Evolutionary conservation across 2,888 invertebrate species (phyloP).

Genomic region (Eremobia ochroleuca): DNA sequence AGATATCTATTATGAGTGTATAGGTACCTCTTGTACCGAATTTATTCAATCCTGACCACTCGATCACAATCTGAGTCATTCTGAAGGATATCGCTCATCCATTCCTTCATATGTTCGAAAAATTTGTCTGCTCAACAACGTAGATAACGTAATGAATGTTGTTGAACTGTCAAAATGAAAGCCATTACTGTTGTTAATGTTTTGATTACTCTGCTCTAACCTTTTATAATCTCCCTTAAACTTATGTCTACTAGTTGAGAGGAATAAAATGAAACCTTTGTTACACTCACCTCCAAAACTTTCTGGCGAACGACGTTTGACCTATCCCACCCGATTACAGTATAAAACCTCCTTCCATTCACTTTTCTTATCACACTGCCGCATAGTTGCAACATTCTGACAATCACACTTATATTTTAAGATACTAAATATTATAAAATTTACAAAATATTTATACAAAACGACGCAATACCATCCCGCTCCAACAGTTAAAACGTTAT

Average conservation of each 20-base stretch:
- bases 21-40: not conserved
- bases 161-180: not conserved
- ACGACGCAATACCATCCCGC: constrained; percentile 53
- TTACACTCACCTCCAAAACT: constrained; percentile 50
- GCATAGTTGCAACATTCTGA: constrained; percentile 79
- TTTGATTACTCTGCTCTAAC: not conserved
- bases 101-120: too few relatives aligned
- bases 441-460: constrained; percentile 4
- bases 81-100: too few relatives aligned
- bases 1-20: too few relatives aligned
- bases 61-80: too few relatives aligned
- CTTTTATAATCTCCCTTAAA: not conserved
- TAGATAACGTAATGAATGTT: not conserved
- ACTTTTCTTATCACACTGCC: constrained; percentile 70
- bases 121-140: not conserved
- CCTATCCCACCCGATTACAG: constrained; percentile 76
- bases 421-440: not conserved
- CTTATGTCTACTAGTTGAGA: not conserved
- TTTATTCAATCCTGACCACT: not conserved
- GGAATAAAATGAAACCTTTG: not conserved
- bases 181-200: too few relatives aligned
- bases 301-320: constrained; percentile 58
- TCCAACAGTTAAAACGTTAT: constrained; percentile 50
- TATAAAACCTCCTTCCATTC: constrained; percentile 77
- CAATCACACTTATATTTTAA: constrained; percentile 21